Percentiles rank a stretch among this genome's conserved stretches.
These are phyloP conservation scores for Sternarchorhynchus goeldii DNA, from an alignment of 2,797 vertebrate species.

Conservation along the genomic window DNA sequence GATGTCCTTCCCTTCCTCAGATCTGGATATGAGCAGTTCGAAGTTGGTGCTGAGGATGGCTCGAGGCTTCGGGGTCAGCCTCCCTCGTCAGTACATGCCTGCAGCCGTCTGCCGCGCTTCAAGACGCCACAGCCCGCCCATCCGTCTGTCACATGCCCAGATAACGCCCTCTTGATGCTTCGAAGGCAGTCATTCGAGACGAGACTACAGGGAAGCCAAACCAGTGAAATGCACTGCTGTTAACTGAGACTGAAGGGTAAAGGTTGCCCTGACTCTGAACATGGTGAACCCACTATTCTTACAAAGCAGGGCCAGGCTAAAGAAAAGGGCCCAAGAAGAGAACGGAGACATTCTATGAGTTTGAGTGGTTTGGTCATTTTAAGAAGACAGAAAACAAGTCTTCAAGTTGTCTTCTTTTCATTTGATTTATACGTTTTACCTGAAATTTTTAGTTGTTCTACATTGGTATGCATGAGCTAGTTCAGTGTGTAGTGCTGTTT, in stretches of 20 bases:
- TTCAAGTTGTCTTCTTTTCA: slow-evolving; percentile 50
- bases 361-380: slow-evolving; percentile 33
- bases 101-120: slow-evolving; percentile 30
- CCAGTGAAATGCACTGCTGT: slow-evolving; percentile 31
- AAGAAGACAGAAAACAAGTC: slow-evolving; percentile 31
- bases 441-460: slow-evolving; percentile 40
- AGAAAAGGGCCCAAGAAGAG: slow-evolving; percentile 35
- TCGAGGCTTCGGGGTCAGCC: slow-evolving; percentile 8
- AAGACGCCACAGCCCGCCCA: slow-evolving; percentile 41
- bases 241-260: slow-evolving; percentile 24
- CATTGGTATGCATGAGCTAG: slow-evolving; percentile 38
- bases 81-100: slow-evolving; percentile 27
- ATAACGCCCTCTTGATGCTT: slow-evolving; percentile 19
- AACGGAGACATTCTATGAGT: slow-evolving; percentile 28
- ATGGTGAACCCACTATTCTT: slow-evolving; percentile 4
- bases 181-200: slow-evolving; percentile 32
- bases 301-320: slow-evolving; percentile 44
- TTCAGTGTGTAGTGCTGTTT: slow-evolving; percentile 26
- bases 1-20: slow-evolving; percentile 30
- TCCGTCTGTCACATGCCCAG: slow-evolving; percentile 29
- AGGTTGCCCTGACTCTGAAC: slow-evolving; percentile 8
- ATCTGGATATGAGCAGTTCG: slow-evolving; percentile 37
- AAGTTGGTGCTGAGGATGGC: slow-evolving; percentile 25
- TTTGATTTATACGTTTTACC: slow-evolving; percentile 44
- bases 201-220: slow-evolving; percentile 31